Evolutionary conservation across 2,797 vertebrate species (phyloP).

Genomic region (Paramormyrops hopkinsi): DNA sequence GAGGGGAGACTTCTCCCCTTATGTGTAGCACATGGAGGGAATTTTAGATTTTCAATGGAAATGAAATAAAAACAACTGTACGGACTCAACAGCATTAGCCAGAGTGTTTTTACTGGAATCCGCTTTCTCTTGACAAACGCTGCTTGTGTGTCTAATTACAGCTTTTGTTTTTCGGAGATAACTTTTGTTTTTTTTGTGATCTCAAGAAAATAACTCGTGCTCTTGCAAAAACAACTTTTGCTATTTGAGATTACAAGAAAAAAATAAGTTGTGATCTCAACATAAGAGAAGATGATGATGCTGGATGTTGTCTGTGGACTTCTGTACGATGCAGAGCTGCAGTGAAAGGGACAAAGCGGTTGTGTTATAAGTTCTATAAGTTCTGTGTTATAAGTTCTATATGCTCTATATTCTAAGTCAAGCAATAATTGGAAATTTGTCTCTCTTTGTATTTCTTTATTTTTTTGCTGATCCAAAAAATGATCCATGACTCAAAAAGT

Average conservation of each 20-base stretch:
- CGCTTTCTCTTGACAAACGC: background rate
- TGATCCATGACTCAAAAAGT: background rate
- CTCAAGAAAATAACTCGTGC: background rate
- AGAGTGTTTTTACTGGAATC: background rate
- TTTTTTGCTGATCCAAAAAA: background rate
- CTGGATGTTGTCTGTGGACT: background rate
- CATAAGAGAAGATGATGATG: background rate
- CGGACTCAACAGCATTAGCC: background rate
- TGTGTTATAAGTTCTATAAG: background rate
- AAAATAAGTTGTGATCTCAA: background rate
- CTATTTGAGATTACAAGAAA: background rate
- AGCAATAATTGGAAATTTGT: background rate
- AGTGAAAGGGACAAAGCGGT: background rate
- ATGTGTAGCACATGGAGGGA: background rate
- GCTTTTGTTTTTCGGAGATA: background rate
- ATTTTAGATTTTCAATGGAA: background rate
- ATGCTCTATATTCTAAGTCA: background rate
- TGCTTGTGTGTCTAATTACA: background rate
- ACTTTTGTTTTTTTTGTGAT: background rate
- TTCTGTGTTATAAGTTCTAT: background rate
- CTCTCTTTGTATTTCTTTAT: background rate
- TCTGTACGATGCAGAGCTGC: background rate
- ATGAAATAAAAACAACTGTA: background rate
- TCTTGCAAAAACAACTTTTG: background rate
- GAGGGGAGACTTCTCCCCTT: background rate